Evolutionary conservation across 2,888 invertebrate species (phyloP).

Genomic region (Patella depressa): DNA sequence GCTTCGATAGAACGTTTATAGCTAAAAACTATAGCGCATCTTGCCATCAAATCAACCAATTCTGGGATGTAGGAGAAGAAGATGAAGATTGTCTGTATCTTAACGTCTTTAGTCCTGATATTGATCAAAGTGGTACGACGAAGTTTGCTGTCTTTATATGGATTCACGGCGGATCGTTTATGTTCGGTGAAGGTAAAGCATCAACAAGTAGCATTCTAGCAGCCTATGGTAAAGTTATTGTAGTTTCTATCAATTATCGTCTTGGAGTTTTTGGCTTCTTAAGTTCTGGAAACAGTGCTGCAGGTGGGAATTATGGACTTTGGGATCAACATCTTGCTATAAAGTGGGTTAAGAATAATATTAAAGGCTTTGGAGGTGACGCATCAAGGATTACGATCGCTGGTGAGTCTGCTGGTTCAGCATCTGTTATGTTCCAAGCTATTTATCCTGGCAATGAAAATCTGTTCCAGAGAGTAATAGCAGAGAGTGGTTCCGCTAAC

Average conservation of each 20-base stretch:
- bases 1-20: conserved; percentile 30
- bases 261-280: conserved; percentile 54
- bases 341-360: conserved; percentile 52
- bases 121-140: background rate
- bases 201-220: conserved; percentile 19
- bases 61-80: no score
- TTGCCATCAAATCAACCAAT: conserved; percentile 36
- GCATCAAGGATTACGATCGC: conserved; percentile 43
- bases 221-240: conserved; percentile 42
- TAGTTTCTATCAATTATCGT: conserved; percentile 52
- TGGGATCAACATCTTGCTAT: conserved; percentile 55
- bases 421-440: conserved; percentile 42
- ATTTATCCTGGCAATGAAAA: conserved; percentile 45
- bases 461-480: conserved; percentile 48
- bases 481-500: conserved; percentile 46
- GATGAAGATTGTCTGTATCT: conserved; percentile 48
- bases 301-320: conserved; percentile 54
- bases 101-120: conserved; percentile 47
- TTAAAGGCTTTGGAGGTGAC: conserved; percentile 47
- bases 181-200: conserved; percentile 35
- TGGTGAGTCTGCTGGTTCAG: conserved; percentile 55
- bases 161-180: conserved; percentile 47
- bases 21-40: conserved; percentile 39
- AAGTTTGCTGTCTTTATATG: conserved; percentile 42
- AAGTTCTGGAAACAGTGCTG: conserved; percentile 39